Evolutionary conservation across 2,797 vertebrate genomes (phyloP).

Genomic region (Garrulus glandarius): DNA sequence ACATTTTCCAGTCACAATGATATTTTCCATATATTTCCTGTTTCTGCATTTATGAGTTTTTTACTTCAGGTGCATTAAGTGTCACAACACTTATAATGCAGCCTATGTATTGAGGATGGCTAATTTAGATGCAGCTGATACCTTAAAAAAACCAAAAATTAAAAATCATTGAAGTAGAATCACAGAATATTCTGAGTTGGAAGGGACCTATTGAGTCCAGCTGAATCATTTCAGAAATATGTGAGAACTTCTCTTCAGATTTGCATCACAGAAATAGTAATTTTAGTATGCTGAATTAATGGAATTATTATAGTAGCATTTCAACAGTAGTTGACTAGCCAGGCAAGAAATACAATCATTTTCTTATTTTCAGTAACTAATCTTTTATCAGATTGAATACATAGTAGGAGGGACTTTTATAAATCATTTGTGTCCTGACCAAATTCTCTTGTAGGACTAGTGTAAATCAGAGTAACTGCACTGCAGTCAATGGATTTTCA

Average conservation of each 20-base stretch:
- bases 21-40: neutral
- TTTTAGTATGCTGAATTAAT: neutral
- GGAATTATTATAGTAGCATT: neutral
- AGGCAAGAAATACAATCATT: neutral
- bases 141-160: neutral
- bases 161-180: neutral
- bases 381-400: neutral
- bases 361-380: neutral
- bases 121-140: neutral
- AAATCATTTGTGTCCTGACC: neutral
- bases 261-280: neutral
- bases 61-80: neutral
- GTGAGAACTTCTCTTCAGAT: neutral
- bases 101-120: neutral
- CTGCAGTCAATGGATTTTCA: slow-evolving; percentile 27
- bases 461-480: slow-evolving; percentile 36
- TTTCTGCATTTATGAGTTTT: neutral
- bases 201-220: neutral
- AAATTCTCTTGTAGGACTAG: neutral
- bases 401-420: neutral
- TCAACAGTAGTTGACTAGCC: neutral
- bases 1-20: neutral
- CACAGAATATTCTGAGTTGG: neutral
- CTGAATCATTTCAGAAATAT: slow-evolving; percentile 34
- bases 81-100: neutral